Conservation (phyloP, 2,113 vertebrate genomes). For the Plotosus lineatus region DNA sequence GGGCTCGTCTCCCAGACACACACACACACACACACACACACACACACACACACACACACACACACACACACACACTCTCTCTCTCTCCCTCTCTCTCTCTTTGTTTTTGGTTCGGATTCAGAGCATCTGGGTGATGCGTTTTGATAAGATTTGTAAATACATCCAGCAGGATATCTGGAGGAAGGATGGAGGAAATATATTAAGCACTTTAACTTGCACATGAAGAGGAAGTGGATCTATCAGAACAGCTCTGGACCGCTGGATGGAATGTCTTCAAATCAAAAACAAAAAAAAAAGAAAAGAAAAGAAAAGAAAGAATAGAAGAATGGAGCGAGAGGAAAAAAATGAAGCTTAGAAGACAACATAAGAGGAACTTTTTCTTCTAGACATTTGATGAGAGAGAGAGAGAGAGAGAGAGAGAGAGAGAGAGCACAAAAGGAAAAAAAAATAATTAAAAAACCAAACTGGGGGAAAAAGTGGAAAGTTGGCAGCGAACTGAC, state of each 20-base stretch:
- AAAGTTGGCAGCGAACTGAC: constrained; percentile 91
- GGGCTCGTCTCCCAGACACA: not conserved
- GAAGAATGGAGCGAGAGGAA: not conserved
- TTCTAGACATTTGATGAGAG: constrained; percentile 65
- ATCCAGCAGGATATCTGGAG: constrained; percentile 9
- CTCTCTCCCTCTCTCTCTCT: too few relatives aligned
- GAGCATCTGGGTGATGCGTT: not conserved
- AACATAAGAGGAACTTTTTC: constrained; percentile 60
- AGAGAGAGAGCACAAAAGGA: constrained; percentile 49
- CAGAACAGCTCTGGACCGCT: constrained; percentile 12
- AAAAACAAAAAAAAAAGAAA: not conserved
- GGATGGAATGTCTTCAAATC: constrained; percentile 36
- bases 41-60: too few relatives aligned
- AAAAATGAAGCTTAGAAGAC: constrained; percentile 24
- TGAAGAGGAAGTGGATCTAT: not conserved
- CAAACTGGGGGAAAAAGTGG: constrained; percentile 79
- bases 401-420: constrained; percentile 57
- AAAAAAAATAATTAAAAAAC: constrained; percentile 45
- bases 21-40: too few relatives aligned
- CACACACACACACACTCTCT: too few relatives aligned
- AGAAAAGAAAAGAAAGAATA: constrained; percentile 1
- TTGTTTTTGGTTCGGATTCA: not conserved
- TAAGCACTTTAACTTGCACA: constrained; percentile 32
- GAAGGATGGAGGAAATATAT: constrained; percentile 6
- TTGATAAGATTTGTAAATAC: not conserved